phyloP scores from a whole-genome alignment of 2,797 vertebrate species.

The Sebastes oblongus region DNA sequence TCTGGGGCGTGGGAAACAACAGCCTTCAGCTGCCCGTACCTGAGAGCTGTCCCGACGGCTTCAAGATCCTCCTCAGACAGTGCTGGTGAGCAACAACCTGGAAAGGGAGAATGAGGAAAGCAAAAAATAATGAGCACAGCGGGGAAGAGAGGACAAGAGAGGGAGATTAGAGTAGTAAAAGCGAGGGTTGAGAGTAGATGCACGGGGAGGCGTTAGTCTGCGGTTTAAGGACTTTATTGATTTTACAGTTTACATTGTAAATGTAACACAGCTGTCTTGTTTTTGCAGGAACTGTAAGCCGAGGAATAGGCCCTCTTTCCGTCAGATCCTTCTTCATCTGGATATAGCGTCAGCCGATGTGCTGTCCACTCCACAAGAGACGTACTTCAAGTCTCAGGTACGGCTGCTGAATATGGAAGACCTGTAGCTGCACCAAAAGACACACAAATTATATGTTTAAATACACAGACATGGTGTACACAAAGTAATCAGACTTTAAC shows the following conservation, averaged over 20 bases:
- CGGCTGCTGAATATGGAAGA: neutral
- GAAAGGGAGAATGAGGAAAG: neutral
- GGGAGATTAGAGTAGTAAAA: neutral
- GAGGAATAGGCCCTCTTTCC: slow-evolving; percentile 93
- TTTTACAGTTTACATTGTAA: slow-evolving; percentile 34
- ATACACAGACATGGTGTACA: neutral
- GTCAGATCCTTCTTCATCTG: slow-evolving; percentile 95
- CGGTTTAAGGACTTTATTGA: slow-evolving; percentile 43
- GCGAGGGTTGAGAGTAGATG: slow-evolving; percentile 16
- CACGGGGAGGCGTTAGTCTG: neutral
- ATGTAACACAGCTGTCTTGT: slow-evolving; percentile 50
- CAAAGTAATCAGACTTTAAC: slow-evolving; percentile 16
- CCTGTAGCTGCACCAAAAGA: neutral
- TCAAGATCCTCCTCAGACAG: slow-evolving; percentile 96
- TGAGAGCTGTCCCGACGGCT: slow-evolving; percentile 94
- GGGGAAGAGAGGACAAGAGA: neutral
- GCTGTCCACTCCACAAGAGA: slow-evolving; percentile 95
- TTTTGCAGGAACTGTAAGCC: slow-evolving; percentile 93
- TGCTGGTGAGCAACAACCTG: slow-evolving; percentile 88
- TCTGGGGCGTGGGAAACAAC: slow-evolving; percentile 98
- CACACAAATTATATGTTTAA: neutral
- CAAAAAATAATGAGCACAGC: neutral
- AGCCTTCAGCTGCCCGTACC: slow-evolving; percentile 96
- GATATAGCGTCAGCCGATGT: slow-evolving; percentile 96
- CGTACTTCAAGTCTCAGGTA: slow-evolving; percentile 98